These are phyloP conservation scores for Smithornis capensis DNA, from an alignment of 2,113 vertebrate genomes.

Conservation along the genomic window DNA sequence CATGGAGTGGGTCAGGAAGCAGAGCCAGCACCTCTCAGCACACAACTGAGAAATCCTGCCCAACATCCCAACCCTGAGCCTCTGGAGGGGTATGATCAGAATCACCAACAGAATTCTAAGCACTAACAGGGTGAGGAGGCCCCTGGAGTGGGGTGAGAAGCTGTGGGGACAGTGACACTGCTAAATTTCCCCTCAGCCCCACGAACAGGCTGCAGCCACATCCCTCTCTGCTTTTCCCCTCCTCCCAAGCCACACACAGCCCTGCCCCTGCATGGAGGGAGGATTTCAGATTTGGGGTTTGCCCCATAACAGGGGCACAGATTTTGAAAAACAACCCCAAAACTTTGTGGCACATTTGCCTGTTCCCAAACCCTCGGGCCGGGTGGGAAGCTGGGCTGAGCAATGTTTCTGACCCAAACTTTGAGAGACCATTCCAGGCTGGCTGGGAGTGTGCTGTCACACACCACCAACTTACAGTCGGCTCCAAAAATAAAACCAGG, in stretches of 20 bases:
- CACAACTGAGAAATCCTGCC: background rate
- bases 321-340: background rate
- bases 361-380: background rate
- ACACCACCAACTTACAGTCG: background rate
- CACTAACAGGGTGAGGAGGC: background rate
- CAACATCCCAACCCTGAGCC: fast-evolving
- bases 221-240: fast-evolving
- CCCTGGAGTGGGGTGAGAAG: background rate
- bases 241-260: background rate
- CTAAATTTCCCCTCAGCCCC: background rate
- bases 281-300: background rate
- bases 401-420: background rate
- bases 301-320: fast-evolving
- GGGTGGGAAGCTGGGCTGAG: background rate
- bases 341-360: background rate
- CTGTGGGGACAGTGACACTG: fast-evolving
- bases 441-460: background rate
- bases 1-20: background rate
- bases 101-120: background rate
- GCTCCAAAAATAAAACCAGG: background rate
- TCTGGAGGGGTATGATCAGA: background rate
- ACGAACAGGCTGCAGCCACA: background rate
- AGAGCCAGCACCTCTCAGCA: background rate
- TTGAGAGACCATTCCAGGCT: background rate
- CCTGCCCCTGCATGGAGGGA: background rate